Evolutionary conservation across 2,113 vertebrate species (phyloP).

Genomic region (Plotosus lineatus): DNA sequence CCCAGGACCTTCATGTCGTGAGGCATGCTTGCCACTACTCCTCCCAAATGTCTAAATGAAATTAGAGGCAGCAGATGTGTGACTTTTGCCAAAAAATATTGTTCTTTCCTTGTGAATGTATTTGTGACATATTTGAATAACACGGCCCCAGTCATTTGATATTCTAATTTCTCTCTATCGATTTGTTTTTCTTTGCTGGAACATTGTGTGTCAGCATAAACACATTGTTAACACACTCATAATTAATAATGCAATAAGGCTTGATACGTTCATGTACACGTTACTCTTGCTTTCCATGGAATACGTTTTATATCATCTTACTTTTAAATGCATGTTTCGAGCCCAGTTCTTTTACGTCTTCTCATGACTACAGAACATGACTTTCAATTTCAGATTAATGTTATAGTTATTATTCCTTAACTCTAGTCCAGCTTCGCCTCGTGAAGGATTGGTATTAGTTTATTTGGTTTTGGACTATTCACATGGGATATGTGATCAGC

Average conservation of each 20-base stretch:
- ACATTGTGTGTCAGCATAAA: neutral
- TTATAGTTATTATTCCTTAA: conserved; percentile 60
- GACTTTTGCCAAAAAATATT: conserved; percentile 56
- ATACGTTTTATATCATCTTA: neutral
- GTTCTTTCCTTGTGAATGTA: neutral
- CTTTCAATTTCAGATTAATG: conserved; percentile 61
- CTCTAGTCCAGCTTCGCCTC: conserved; percentile 74
- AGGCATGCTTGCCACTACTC: no score
- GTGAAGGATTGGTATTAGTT: conserved; percentile 75
- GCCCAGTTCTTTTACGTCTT: neutral
- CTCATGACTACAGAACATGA: neutral
- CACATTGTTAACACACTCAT: neutral
- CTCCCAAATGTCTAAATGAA: neutral
- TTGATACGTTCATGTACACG: neutral
- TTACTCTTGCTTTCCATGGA: neutral
- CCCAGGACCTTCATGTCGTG: no score
- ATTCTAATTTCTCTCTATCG: conserved; percentile 2
- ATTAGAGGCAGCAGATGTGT: conserved; percentile 61
- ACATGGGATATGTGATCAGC: conserved; percentile 61
- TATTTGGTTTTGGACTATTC: conserved; percentile 65
- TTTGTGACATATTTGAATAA: conserved; percentile 33
- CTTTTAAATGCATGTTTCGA: neutral
- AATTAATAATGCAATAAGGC: neutral
- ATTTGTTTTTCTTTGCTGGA: neutral
- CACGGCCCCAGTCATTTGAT: neutral